Evolutionary conservation across 2,113 vertebrate species (phyloP).

Genomic region (Scartelaos histophorus): DNA sequence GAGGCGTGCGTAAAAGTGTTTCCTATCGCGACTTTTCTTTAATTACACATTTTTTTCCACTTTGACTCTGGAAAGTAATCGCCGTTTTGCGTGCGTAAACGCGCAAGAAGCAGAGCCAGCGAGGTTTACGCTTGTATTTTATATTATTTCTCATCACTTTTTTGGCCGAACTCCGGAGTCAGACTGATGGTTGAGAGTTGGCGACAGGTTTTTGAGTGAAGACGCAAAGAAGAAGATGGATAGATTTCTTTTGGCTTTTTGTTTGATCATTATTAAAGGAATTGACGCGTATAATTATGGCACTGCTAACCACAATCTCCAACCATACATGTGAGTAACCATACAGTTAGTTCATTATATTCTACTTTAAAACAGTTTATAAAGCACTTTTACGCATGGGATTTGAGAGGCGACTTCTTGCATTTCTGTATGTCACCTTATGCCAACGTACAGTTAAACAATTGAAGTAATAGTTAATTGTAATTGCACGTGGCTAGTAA

Average conservation of each 20-base stretch:
- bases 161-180: neutral
- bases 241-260: conserved; percentile 36
- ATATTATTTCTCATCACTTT: neutral
- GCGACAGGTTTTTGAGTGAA: conserved; percentile 10
- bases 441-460: no score
- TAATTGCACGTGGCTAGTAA: neutral
- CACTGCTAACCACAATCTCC: conserved; percentile 67
- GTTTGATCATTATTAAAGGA: conserved; percentile 63
- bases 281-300: conserved; percentile 50
- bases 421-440: neutral
- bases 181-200: conserved; percentile 23
- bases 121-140: neutral
- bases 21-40: neutral
- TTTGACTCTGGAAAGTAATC: conserved; percentile 6
- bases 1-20: conserved; percentile 32
- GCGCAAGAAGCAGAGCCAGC: neutral
- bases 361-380: neutral
- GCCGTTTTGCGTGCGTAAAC: conserved; percentile 20
- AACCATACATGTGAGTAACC: conserved; percentile 86
- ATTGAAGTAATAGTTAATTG: neutral
- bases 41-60: conserved; percentile 8
- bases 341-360: neutral
- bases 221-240: conserved; percentile 57
- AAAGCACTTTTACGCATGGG: neutral
- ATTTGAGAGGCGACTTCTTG: neutral